Evolutionary conservation across 2,888 invertebrate species (phyloP).

Genomic region (Eudemis profundana): DNA sequence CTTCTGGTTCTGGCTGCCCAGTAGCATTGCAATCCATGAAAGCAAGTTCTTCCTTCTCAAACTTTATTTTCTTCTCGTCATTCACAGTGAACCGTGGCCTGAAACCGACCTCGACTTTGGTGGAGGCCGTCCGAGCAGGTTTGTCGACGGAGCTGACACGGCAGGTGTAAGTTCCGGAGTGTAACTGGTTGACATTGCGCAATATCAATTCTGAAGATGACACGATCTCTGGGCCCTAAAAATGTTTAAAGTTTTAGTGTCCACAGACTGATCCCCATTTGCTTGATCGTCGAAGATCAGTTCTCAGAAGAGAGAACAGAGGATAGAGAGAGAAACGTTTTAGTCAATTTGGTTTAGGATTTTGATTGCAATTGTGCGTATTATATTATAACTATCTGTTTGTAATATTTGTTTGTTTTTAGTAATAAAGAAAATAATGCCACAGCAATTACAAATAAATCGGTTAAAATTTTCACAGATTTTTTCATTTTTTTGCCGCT

Average conservation of each 20-base stretch:
- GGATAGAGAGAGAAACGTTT: too few relatives aligned
- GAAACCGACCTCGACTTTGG: conserved; percentile 54
- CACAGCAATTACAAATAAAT: too few relatives aligned
- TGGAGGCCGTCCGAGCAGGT: conserved; percentile 50
- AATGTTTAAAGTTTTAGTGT: neutral
- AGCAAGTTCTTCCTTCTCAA: conserved; percentile 45
- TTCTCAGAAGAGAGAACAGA: too few relatives aligned
- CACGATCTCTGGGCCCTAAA: conserved; percentile 55
- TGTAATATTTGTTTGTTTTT: too few relatives aligned
- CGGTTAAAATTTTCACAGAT: too few relatives aligned
- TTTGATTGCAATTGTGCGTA: too few relatives aligned
- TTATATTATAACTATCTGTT: too few relatives aligned
- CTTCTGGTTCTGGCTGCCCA: conserved; percentile 58
- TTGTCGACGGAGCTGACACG: conserved; percentile 55
- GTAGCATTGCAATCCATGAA: conserved; percentile 56
- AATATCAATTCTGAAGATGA: conserved; percentile 51
- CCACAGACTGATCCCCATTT: too few relatives aligned
- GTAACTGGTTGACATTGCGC: conserved; percentile 47
- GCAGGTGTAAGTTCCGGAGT: conserved; percentile 65
- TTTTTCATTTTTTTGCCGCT: too few relatives aligned
- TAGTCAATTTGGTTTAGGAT: too few relatives aligned
- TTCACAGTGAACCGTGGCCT: conserved; percentile 57
- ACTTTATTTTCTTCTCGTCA: conserved; percentile 52
- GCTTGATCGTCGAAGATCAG: too few relatives aligned
- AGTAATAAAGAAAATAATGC: too few relatives aligned